Evolutionary conservation across 2,888 invertebrate genomes (phyloP), one percentile per base, ranked within the genome.

Genomic region (Scaeva pyrastri): DNA sequence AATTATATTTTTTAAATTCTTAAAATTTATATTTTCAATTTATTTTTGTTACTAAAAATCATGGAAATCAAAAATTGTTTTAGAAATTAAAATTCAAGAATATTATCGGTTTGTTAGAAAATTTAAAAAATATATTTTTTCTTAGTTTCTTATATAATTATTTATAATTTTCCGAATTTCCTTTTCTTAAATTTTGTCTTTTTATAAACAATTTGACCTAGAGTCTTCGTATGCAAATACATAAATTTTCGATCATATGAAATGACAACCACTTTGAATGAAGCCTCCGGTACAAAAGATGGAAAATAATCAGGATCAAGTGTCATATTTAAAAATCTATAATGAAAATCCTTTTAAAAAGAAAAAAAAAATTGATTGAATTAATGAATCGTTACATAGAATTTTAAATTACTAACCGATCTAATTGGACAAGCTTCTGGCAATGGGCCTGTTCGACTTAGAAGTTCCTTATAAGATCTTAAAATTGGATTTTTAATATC

Each of bases 321-420:
- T 45, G 45, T 64, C 16, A 64, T 16, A 31, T 64, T 64, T 16
- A 16, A 11, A 31, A 64, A 64, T 12, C 7, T 26, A 11, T 45
- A 64, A 45, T n/a, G 43, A 45, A 43, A 43, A 6, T 64, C 45
- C 64, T 64, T n/a, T n/a, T 36, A 43, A 23, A 16, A n/a, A 36
- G 19, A 36, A 39, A 7, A 11, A 39, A 39, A 2, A 1, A 58
- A 36, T 16, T n/a, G n/a, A 31, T n/a, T 11, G 12, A 16, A 58
- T 36, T 12, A 4, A 39, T 7, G 19, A 19, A 16, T 11, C 19
- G 12, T 19, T 8, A 21, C 0, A 41, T 11, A 41, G 3, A 19
- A 10, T 16, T 23, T 12, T 2, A 6, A 14, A 1, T 2, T 1
- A 60, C 58, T 2, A 14, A 60, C 60, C 41, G 19, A 11, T 14